These are phyloP conservation scores for Limonius californicus DNA, from an alignment of 1,140 invertebrate genomes.

Conservation along the genomic window DNA sequence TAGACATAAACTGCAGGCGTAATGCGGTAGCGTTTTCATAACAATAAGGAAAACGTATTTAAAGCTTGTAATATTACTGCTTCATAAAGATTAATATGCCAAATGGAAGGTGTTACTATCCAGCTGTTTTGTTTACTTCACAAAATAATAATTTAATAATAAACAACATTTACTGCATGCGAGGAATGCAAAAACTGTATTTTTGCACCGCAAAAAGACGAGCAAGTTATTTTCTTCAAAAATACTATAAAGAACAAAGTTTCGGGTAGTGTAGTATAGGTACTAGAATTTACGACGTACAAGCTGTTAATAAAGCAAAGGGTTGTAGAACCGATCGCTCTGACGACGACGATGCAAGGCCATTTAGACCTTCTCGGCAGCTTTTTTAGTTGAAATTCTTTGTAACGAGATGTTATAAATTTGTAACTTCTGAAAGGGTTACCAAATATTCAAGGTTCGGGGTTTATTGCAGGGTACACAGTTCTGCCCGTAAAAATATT, in stretches of 20 bases:
- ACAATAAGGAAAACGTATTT: no score
- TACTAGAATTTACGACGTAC: not conserved
- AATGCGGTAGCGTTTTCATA: no score
- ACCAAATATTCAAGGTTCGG: conserved; percentile 3
- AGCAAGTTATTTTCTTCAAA: no score
- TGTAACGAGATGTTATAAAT: not conserved
- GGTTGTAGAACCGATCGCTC: not conserved
- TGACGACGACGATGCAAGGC: not conserved
- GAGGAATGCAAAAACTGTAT: no score
- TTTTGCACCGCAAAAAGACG: no score
- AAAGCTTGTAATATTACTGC: no score
- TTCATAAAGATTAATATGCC: no score
- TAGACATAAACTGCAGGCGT: no score
- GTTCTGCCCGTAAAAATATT: not conserved
- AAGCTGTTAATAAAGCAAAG: conserved; percentile 1
- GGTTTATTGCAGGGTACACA: not conserved
- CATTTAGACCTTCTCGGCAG: not conserved
- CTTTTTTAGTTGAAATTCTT: conserved; percentile 3
- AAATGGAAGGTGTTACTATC: no score
- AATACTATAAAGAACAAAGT: not conserved
- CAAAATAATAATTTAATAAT: no score
- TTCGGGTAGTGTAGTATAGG: not conserved
- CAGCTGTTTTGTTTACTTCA: no score
- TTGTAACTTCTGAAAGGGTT: conserved; percentile 8
- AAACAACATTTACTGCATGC: no score